Evolutionary conservation across 2,797 vertebrate genomes (phyloP).

Genomic region (Harpagifer antarcticus): DNA sequence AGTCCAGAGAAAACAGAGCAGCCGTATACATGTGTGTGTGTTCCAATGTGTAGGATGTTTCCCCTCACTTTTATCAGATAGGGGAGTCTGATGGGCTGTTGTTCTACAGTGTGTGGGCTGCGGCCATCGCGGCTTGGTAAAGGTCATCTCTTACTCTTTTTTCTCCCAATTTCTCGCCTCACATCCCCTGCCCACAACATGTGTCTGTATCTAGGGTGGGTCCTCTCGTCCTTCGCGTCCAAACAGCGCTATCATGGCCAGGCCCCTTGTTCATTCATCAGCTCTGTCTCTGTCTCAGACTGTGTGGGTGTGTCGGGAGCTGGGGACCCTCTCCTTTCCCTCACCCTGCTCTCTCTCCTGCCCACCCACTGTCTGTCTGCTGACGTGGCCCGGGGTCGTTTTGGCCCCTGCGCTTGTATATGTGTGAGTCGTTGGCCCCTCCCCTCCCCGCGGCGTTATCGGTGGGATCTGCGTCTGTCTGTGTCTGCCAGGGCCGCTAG

Average conservation of each 20-base stretch:
- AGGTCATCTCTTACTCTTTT: slow-evolving; percentile 70
- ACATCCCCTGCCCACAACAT: slow-evolving; percentile 69
- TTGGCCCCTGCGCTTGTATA: slow-evolving; percentile 45
- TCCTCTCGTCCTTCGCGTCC: slow-evolving; percentile 47
- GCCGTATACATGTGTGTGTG: slow-evolving; percentile 21
- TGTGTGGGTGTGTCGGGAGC: slow-evolving; percentile 64
- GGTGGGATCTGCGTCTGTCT: slow-evolving; percentile 80
- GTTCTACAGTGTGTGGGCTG: slow-evolving; percentile 68
- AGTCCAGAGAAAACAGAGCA: slow-evolving; percentile 72
- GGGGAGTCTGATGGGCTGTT: slow-evolving; percentile 61
- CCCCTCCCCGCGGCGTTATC: slow-evolving; percentile 65
- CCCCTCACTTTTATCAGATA: slow-evolving; percentile 70
- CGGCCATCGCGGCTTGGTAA: slow-evolving; percentile 68
- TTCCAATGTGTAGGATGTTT: slow-evolving; percentile 48
- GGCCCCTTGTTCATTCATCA: slow-evolving; percentile 71
- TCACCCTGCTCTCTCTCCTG: slow-evolving; percentile 26
- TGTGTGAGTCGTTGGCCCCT: slow-evolving; percentile 26
- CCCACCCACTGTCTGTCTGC: slow-evolving; percentile 72
- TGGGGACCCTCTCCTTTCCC: slow-evolving; percentile 59
- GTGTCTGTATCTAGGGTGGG: slow-evolving; percentile 62
- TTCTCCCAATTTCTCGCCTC: slow-evolving; percentile 54
- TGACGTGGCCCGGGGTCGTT: slow-evolving; percentile 62
- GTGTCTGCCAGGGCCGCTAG: slow-evolving; percentile 75
- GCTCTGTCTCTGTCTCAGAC: slow-evolving; percentile 58
- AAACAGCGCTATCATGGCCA: slow-evolving; percentile 53